Evolutionary conservation across 2,888 invertebrate genomes (phyloP).

Genomic region (Spilarctia lutea): DNA sequence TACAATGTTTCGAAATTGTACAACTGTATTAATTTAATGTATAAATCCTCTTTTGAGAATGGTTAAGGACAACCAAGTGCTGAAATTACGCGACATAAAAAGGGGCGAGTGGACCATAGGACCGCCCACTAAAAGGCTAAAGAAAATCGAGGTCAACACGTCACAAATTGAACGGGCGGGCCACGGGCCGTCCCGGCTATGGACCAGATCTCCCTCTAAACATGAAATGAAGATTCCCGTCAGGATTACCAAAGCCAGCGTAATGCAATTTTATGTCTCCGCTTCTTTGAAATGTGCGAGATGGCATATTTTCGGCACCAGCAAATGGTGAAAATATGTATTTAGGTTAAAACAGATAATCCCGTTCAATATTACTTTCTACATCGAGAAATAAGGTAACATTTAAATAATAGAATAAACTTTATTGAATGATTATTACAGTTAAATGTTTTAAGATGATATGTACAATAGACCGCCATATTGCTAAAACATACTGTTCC

Average conservation of each 20-base stretch:
- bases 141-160: constrained; percentile 61
- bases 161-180: constrained; percentile 62
- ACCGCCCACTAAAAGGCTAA: constrained; percentile 58
- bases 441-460: no score
- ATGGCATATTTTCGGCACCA: constrained; percentile 32
- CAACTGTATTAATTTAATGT: not conserved
- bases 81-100: constrained; percentile 38
- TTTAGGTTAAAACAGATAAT: constrained; percentile 28
- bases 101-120: constrained; percentile 38
- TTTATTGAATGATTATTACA: no score
- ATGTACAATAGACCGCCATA: no score
- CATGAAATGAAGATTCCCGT: constrained; percentile 55
- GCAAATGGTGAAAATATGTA: constrained; percentile 21
- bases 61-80: constrained; percentile 30
- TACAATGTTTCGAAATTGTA: not conserved
- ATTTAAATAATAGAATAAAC: not conserved
- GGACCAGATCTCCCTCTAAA: constrained; percentile 50
- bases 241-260: constrained; percentile 48
- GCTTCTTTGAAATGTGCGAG: constrained; percentile 36
- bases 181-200: constrained; percentile 40
- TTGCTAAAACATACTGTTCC: no score
- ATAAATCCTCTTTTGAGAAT: not conserved
- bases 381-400: not conserved
- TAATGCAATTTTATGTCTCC: constrained; percentile 56
- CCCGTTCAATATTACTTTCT: not conserved